Base-by-base conservation (phyloP, 1,140 invertebrate genomes). In the Sycophila sp. region DNA sequence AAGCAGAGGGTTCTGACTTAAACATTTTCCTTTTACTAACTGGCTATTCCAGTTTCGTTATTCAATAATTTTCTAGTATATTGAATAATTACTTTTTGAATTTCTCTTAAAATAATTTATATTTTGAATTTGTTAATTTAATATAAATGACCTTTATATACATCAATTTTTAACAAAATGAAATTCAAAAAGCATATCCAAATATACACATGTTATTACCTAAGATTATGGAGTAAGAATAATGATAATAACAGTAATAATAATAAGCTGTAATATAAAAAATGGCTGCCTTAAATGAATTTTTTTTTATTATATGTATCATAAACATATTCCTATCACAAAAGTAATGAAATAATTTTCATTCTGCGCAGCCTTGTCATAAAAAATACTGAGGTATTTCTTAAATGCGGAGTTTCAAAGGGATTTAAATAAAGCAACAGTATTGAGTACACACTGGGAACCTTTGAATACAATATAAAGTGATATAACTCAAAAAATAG, bases 371-470 rank as follows among this genome's bases (percentile, higher is more conserved):
- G 51, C 51, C 22, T 11, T 58, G 38, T 28, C 47, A 64, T 22
- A 45, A 34, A 56, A 42, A 55, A 26, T 32, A 30, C 3, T 11
- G 24, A 59, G 26, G 28, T 6, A 63, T 66, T 34, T 8, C 40
- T 45, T 56, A 36, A 13, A 68, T 40, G 30, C 55, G 58, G 34
- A 19, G 28, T 60, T 51, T 59, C 40, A 59, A 51, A 32, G 24
- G 13, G 34, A 56, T 38, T 40, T 68, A 47, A 17, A 68, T 19
- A 58, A 68, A 68, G 32, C 51, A 68, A 17, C 55, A 69, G 47
- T 49, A 64, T 65, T 58, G 45, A 66, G 56, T 60, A 67, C 63
- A 72, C 63, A 72, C 70, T 72, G 64, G 70, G 70, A 72, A 72
- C 70, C 64, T 65, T 40, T 71, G 24, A 58, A 71, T 55, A 71